These are phyloP conservation scores for Silvanus unidentatus DNA, from an alignment of 2,888 invertebrate genomes.

Conservation along the genomic window DNA sequence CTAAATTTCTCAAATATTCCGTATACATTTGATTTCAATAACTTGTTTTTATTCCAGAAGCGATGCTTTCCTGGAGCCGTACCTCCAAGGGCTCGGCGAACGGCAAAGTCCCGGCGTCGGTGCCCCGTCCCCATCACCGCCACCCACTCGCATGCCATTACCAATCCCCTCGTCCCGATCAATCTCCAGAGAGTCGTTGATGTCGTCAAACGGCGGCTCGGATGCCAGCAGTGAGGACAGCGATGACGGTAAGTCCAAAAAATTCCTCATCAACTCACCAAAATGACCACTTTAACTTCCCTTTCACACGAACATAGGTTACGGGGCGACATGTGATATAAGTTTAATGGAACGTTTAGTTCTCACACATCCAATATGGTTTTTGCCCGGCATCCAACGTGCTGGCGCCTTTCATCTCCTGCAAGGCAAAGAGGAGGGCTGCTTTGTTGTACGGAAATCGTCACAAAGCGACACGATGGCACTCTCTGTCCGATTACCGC, in stretches of 20 bases:
- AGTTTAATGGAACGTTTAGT: constrained; percentile 81
- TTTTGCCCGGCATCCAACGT: constrained; percentile 85
- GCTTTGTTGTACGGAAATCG: constrained; percentile 91
- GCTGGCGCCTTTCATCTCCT: constrained; percentile 90
- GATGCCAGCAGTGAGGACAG: constrained; percentile 54
- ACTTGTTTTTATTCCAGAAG: constrained; percentile 60
- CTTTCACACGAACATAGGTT: constrained; percentile 43
- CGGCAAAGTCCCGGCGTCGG: constrained; percentile 40
- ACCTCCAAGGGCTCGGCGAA: constrained; percentile 57
- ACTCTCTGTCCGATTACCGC: constrained; percentile 82
- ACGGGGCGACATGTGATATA: constrained; percentile 76
- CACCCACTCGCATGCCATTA: constrained; percentile 34
- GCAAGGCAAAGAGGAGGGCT: constrained; percentile 90
- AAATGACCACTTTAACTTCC: constrained; percentile 6
- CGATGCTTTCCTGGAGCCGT: constrained; percentile 67
- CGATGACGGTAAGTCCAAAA: constrained; percentile 35
- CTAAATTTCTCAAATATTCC: no score
- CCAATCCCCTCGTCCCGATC: constrained; percentile 43
- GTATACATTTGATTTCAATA: no score
- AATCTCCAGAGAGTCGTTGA: constrained; percentile 54
- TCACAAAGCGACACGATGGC: constrained; percentile 94
- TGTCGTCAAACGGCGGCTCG: constrained; percentile 56
- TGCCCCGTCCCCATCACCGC: constrained; percentile 46
- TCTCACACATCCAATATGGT: constrained; percentile 93
- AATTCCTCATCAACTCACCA: background rate